Base-by-base conservation (phyloP, 2,113 vertebrate species). In the Cyanoderma ruficeps region DNA sequence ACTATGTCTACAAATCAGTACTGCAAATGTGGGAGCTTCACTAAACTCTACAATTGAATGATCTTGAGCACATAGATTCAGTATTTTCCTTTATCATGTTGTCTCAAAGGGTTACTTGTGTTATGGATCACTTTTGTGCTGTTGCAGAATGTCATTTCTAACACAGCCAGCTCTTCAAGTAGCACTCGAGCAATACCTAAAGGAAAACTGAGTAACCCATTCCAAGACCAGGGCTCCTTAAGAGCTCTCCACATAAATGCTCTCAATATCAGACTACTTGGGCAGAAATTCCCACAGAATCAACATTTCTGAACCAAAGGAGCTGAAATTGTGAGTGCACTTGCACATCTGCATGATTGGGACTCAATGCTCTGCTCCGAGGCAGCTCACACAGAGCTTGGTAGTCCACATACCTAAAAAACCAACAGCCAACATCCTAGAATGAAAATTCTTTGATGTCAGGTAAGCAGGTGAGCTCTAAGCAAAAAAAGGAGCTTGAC, bases 1-100 rank as follows among this genome's bases (percentile, higher is more conserved):
- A 93, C 70, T 53, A 93, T 89, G 61, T 79, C 91, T 83, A 80
- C 82, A 94, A 95, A 96, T 96, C 84, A 92, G 52, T 59, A 47
- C 15, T 69, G 46, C 44, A 86, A 2, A 68, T 42, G 28, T 63
- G 71, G 96, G 65, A 84, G 71, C 83, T 59, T 87, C 74, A 23
- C 93, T 96, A 44, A 96, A 91, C 78, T 87, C 56, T 16, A 33
- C 11, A 81, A 76, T 35, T 31, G 37, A 90, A 81, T 74, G 8
- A 95, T 83, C 82, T 91, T 89, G n/a, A 91, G 55, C 55, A 33
- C 30, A 63, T 15, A 15, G 93, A 72, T 39, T 63, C 7, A 83
- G 49, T 30, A 28, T 89, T 95, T 91, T 47, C 60, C 61, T 94
- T 75, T 59, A 78, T 7, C 52, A 49, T 10, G 22, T 25, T 76